phyloP scores from a whole-genome alignment of 2,113 vertebrate species.

The Phaetusa simplex region DNA sequence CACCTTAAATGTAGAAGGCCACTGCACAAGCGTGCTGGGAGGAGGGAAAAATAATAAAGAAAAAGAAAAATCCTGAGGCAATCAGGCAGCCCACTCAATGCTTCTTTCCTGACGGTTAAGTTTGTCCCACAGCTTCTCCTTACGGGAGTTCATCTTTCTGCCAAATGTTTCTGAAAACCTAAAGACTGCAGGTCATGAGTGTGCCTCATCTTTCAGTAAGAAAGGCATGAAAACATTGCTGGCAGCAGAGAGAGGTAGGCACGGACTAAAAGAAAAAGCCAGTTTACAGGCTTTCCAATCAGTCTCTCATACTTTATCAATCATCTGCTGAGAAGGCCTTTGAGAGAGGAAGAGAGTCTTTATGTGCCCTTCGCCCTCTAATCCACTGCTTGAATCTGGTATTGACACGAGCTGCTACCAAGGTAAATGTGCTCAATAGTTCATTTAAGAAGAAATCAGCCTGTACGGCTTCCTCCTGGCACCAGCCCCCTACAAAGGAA shows the following conservation, averaged over 20 bases:
- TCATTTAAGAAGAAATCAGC: slow-evolving; percentile 15
- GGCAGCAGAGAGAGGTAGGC: neutral
- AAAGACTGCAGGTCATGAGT: neutral
- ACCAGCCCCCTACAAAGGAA: neutral
- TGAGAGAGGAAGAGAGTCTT: neutral
- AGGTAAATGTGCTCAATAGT: neutral
- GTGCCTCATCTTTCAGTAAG: neutral
- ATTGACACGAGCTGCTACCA: neutral
- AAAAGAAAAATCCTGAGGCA: neutral
- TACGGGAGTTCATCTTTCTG: neutral
- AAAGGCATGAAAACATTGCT: neutral
- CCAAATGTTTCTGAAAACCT: neutral
- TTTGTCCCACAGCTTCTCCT: neutral
- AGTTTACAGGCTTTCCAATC: slow-evolving; percentile 6
- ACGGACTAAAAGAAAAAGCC: neutral
- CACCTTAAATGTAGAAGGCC: neutral
- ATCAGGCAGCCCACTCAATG: neutral
- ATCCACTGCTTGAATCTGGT: neutral
- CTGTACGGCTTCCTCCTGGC: neutral
- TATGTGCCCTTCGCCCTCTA: neutral
- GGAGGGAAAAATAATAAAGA: neutral
- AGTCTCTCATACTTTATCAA: neutral
- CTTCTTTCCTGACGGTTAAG: neutral
- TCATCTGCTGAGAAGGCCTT: neutral
- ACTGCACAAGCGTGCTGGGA: neutral